Conservation (phyloP, 2,888 invertebrate species). For the Brassicogethes aeneus region DNA sequence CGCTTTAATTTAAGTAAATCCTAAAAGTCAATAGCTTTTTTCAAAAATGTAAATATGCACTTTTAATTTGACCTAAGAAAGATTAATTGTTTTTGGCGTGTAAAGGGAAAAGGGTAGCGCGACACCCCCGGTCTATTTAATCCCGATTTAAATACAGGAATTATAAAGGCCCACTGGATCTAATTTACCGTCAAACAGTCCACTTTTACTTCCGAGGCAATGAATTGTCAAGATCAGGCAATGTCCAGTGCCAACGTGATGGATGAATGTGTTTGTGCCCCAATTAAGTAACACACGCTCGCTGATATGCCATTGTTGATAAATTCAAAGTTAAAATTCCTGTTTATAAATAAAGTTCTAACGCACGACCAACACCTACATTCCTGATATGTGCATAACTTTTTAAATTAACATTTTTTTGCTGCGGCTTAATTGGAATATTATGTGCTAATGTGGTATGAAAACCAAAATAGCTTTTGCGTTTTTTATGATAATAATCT, state of each 20-base stretch:
- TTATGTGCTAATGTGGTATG: slow-evolving; percentile 11
- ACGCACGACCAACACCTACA: slow-evolving; percentile 6
- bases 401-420: too few relatives aligned
- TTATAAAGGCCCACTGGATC: slow-evolving; percentile 18
- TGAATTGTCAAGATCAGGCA: slow-evolving; percentile 30
- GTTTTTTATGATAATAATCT: too few relatives aligned
- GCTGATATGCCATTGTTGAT: slow-evolving; percentile 25
- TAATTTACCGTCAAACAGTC: slow-evolving; percentile 26
- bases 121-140: background rate
- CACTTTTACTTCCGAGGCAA: slow-evolving; percentile 27
- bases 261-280: slow-evolving; percentile 35
- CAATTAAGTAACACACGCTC: slow-evolving; percentile 30
- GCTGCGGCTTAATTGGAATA: too few relatives aligned
- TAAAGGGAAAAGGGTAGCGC: background rate
- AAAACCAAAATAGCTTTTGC: too few relatives aligned
- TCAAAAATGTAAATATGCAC: too few relatives aligned
- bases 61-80: background rate
- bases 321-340: slow-evolving; percentile 15
- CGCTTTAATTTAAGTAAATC: too few relatives aligned
- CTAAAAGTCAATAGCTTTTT: too few relatives aligned
- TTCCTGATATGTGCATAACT: background rate
- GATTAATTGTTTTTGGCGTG: slow-evolving; percentile 4
- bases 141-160: slow-evolving; percentile 6
- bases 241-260: slow-evolving; percentile 36
- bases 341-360: background rate